These are phyloP conservation scores for Eueremaeus valkanovi DNA, from an alignment of 2,888 invertebrate species.

Conservation along the genomic window DNA sequence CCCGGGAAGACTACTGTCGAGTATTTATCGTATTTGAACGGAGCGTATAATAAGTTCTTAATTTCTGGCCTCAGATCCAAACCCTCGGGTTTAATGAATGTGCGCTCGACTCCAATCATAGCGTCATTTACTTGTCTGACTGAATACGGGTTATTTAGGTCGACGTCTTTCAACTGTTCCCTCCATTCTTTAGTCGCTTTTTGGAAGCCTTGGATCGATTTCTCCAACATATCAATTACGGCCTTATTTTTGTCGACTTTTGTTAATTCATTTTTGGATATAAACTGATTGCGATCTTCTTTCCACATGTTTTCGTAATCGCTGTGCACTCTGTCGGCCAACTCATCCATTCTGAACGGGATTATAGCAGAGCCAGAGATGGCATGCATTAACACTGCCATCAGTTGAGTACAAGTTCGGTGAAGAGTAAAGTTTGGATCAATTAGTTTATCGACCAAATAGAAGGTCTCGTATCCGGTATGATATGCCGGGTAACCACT, in stretches of 20 bases:
- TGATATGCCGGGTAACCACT: slow-evolving; percentile 48
- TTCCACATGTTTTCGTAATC: slow-evolving; percentile 19
- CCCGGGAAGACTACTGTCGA: slow-evolving; percentile 39
- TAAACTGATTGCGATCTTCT: background rate
- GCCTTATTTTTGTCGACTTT: no score
- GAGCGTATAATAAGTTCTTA: slow-evolving; percentile 41
- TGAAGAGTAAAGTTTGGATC: slow-evolving; percentile 52
- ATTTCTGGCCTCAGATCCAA: slow-evolving; percentile 42
- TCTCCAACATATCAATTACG: slow-evolving; percentile 27
- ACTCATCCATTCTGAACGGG: slow-evolving; percentile 35
- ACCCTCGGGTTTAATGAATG: slow-evolving; percentile 44
- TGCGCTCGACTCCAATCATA: slow-evolving; percentile 44
- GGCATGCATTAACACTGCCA: slow-evolving; percentile 41
- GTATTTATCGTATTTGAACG: slow-evolving; percentile 37
- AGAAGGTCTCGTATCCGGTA: slow-evolving; percentile 52
- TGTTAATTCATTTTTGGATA: slow-evolving; percentile 20
- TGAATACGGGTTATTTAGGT: slow-evolving; percentile 30
- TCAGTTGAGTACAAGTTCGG: slow-evolving; percentile 45
- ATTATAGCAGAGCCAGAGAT: slow-evolving; percentile 37
- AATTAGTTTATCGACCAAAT: slow-evolving; percentile 51
- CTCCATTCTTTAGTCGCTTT: slow-evolving; percentile 25
- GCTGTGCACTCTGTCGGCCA: slow-evolving; percentile 20
- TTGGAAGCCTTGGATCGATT: slow-evolving; percentile 28
- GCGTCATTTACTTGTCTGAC: slow-evolving; percentile 40
- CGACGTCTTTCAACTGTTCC: background rate